Conservation (phyloP, 2,888 invertebrate genomes). For the Psylliodes chrysocephalus region DNA sequence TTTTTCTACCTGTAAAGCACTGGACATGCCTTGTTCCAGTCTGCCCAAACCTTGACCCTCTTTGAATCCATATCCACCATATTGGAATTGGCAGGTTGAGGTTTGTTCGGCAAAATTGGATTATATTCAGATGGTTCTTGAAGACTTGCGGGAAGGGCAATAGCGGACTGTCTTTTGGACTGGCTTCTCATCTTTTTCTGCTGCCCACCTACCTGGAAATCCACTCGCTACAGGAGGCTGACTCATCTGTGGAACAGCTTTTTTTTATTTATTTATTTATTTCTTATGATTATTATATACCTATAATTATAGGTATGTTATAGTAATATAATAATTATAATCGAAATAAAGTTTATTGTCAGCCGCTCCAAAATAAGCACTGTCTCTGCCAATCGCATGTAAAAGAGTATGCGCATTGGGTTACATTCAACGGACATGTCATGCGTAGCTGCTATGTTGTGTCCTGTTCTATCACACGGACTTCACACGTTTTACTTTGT, state of each 20-base stretch:
- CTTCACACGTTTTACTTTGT: too few species aligned
- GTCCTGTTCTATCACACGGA: too few species aligned
- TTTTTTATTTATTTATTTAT: too few species aligned
- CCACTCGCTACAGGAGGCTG: constrained; percentile 61
- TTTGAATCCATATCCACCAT: constrained; percentile 92
- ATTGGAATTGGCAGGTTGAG: constrained; percentile 66
- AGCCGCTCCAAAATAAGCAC: too few species aligned
- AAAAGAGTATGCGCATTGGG: too few species aligned
- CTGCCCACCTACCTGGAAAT: constrained; percentile 72
- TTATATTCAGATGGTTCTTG: constrained; percentile 71
- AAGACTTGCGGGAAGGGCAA: constrained; percentile 94
- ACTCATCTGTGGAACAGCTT: constrained; percentile 60
- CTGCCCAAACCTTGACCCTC: constrained; percentile 98
- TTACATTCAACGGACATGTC: too few species aligned
- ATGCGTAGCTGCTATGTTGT: too few species aligned
- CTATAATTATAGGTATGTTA: too few species aligned
- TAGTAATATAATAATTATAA: too few species aligned
- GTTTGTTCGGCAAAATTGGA: constrained; percentile 60
- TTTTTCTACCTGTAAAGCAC: constrained; percentile 93
- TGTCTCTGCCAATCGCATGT: too few species aligned
- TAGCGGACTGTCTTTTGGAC: constrained; percentile 65
- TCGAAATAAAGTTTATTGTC: too few species aligned
- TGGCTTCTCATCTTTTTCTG: constrained; percentile 70
- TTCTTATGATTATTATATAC: too few species aligned
- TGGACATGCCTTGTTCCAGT: constrained; percentile 97